Evolutionary conservation across 1,140 invertebrate genomes (phyloP), one percentile per base, ranked within the genome.

Genomic region (Scaptodrosophila lebanonensis): DNA sequence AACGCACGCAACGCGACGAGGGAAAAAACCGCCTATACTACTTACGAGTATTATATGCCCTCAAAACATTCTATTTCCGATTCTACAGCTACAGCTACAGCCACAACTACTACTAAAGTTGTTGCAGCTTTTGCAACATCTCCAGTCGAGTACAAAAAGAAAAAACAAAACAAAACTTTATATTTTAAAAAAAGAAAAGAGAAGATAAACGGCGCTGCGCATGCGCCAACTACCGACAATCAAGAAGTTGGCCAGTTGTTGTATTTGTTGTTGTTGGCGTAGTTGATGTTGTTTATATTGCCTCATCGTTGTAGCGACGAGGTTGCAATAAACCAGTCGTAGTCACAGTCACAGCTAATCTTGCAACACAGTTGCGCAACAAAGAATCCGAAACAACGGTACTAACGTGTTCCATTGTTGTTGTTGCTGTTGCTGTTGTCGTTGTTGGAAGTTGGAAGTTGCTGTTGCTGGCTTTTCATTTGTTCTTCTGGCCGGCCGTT

Each of bases 341-440:
- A 18, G 54, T 27, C 20, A 39, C 45, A 29, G 43, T 56, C 20
- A 32, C 75, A 79, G 73, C 71, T 84, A 84, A 84, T 77, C 76
- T 84, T 84, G 83, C 82, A 84, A 85, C 83, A 85, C 75, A 83
- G 75, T 85, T 85, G 83, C 82, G 83, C 83, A 85, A 85, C 76
- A 83, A 77, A 85, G 76, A 85, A 85, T 84, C 76, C 68, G 69
- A 82, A 54, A 68, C 71, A 84, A 84, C 82, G 82, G 82, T 84
- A 84, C 75, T 84, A 77, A 82, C 75, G 75, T 82, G 75, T 79
- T 79, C 73, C 12, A 30, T 60, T 50, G 49, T 33, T 33, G n/a
- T 42, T 18, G 17, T 11, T 33, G n/a, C 25, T 30, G 52, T 39
- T 56, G 39, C 9, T 36, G 62, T 42, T 57, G 67, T 58, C 52